Percentiles rank a stretch among this genome's conserved stretches.
These are phyloP conservation scores for Steatornis caripensis DNA, from an alignment of 2,113 vertebrate genomes.

Conservation along the genomic window DNA sequence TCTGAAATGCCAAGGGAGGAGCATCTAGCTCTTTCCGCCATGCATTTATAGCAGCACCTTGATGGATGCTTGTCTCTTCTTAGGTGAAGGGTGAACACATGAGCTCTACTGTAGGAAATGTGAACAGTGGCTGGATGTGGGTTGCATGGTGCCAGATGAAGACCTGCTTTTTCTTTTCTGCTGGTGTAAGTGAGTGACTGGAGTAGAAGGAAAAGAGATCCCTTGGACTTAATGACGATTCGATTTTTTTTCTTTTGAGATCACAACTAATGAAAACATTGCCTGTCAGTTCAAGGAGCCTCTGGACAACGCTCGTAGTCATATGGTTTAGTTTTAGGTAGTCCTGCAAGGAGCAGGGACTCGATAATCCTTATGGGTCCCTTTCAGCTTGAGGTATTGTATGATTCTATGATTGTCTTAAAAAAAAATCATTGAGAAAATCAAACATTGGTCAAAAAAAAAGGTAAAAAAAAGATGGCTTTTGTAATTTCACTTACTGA, in stretches of 20 bases:
- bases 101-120: not conserved
- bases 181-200: not conserved
- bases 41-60: not conserved
- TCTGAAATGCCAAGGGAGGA: not conserved
- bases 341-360: not conserved
- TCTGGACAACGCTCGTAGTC: not conserved
- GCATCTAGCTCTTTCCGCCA: not conserved
- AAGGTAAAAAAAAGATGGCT: not conserved
- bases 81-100: not conserved
- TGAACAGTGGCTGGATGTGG: not conserved
- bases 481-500: not conserved
- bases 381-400: not conserved
- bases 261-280: not conserved
- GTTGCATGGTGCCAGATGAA: not conserved
- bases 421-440: not conserved
- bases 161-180: not conserved
- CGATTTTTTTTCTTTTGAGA: not conserved
- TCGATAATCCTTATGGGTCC: fast-evolving
- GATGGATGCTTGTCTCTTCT: not conserved
- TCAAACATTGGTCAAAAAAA: not conserved
- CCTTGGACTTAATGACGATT: not conserved
- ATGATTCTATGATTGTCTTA: not conserved
- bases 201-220: not conserved
- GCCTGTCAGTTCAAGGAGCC: not conserved
- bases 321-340: not conserved